Evolutionary conservation across 2,797 vertebrate species (phyloP).

Genomic region (Phoeniculus purpureus): DNA sequence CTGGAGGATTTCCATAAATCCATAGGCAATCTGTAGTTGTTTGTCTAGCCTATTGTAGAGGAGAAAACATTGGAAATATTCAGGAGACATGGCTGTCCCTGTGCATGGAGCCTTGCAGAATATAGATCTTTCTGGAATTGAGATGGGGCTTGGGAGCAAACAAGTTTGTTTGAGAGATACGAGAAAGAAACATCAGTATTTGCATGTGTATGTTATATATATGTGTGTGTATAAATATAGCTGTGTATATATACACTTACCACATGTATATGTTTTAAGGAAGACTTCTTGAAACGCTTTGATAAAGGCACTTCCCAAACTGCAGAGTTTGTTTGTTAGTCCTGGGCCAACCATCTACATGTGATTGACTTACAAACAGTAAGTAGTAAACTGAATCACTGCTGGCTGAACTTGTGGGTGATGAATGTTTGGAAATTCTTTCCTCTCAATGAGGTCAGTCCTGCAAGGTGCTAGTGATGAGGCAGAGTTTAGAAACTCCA

Average conservation of each 20-base stretch:
- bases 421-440: background rate
- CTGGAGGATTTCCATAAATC: background rate
- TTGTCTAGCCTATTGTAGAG: background rate
- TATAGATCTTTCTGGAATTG: background rate
- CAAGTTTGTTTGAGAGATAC: background rate
- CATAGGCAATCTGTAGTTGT: background rate
- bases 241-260: background rate
- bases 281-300: background rate
- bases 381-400: background rate
- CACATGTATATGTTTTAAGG: background rate
- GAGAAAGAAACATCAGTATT: background rate
- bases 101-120: background rate
- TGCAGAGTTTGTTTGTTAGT: background rate
- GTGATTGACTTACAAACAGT: background rate
- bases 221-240: too few relatives aligned
- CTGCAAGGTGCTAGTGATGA: background rate
- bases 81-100: background rate
- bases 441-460: background rate
- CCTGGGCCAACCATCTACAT: background rate
- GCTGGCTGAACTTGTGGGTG: background rate
- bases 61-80: background rate
- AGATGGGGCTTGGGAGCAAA: background rate
- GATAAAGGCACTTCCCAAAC: background rate
- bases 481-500: background rate
- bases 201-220: background rate